Conservation (phyloP, 2,797 vertebrate species). For the Syngnathus rostellatus region DNA sequence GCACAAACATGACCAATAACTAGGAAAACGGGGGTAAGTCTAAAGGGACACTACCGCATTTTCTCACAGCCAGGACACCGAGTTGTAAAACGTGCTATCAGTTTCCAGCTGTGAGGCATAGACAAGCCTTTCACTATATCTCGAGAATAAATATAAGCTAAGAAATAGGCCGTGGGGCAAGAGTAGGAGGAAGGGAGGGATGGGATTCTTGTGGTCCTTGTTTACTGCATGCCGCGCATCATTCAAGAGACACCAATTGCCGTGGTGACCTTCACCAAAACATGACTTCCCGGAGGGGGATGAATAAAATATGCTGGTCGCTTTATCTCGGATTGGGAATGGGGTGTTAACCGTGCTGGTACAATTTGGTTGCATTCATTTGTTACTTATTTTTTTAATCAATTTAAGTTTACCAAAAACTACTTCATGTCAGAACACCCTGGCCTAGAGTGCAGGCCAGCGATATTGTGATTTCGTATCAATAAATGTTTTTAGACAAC, state of each 20-base stretch:
- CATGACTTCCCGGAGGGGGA: constrained; percentile 17
- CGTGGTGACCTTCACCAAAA: constrained; percentile 36
- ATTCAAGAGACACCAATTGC: constrained; percentile 47
- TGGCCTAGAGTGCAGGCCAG: constrained; percentile 5
- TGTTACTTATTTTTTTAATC: neutral
- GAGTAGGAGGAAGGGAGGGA: constrained; percentile 26
- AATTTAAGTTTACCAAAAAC: neutral
- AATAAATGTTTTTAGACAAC: constrained; percentile 34
- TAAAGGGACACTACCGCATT: constrained; percentile 37
- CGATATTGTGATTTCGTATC: constrained; percentile 30
- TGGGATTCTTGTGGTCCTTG: constrained; percentile 43
- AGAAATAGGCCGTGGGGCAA: constrained; percentile 46
- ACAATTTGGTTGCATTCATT: neutral
- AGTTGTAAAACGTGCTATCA: constrained; percentile 58
- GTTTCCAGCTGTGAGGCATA: constrained; percentile 67
- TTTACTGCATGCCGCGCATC: constrained; percentile 54
- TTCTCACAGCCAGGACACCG: constrained; percentile 55
- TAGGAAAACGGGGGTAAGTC: constrained; percentile 21
- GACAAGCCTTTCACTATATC: constrained; percentile 52
- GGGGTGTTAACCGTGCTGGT: neutral
- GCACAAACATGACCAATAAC: constrained; percentile 26
- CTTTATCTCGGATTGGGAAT: constrained; percentile 21
- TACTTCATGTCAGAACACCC: neutral
- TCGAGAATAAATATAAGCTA: constrained; percentile 61
- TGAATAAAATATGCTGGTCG: constrained; percentile 9